Percentiles rank a stretch among this genome's conserved stretches.
These are phyloP conservation scores for Xenus cinereus DNA, from an alignment of 2,113 vertebrate genomes.

Conservation along the genomic window DNA sequence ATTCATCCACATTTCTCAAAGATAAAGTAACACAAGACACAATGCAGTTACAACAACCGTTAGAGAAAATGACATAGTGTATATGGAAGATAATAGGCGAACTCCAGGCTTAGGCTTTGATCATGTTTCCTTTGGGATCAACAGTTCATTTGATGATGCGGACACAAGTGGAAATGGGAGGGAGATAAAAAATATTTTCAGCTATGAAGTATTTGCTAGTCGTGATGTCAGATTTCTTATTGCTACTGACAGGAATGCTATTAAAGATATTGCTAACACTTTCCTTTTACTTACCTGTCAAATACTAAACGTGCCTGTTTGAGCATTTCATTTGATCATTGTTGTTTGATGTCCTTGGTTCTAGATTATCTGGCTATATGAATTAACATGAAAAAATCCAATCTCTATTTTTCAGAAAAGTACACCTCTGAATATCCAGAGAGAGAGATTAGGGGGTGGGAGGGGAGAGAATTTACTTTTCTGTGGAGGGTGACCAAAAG, in stretches of 20 bases:
- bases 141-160: neutral
- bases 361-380: neutral
- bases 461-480: neutral
- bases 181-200: neutral
- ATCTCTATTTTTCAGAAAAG: neutral
- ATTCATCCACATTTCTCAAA: neutral
- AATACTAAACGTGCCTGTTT: neutral
- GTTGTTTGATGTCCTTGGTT: neutral
- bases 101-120: neutral
- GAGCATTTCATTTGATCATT: neutral
- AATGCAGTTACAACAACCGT: neutral
- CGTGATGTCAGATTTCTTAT: neutral
- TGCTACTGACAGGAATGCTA: neutral
- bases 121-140: neutral
- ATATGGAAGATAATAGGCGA: neutral
- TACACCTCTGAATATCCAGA: neutral
- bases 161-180: neutral
- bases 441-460: fast-evolving
- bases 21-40: neutral
- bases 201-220: neutral
- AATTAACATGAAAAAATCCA: neutral
- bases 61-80: neutral
- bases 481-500: neutral
- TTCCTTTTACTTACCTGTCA: neutral
- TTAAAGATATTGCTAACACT: neutral